Conservation (phyloP, 2,797 vertebrate species). For the Epinephelus coioides region DNA sequence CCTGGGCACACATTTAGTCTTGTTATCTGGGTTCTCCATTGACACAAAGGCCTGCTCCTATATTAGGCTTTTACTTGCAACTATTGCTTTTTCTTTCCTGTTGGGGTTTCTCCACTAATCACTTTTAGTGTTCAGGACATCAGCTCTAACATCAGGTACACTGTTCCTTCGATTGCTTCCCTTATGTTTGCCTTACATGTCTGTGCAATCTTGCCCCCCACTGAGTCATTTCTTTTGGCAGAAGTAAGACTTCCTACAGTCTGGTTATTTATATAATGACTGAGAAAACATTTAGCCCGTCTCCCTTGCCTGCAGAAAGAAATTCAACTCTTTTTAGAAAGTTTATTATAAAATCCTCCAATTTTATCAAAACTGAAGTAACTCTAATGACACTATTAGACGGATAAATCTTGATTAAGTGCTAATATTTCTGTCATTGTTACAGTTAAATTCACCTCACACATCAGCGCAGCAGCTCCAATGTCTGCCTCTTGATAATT, state of each 20-base stretch:
- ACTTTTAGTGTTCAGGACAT: conserved; percentile 51
- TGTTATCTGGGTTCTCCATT: conserved; percentile 65
- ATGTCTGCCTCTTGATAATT: conserved; percentile 12
- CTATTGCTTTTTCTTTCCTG: conserved; percentile 43
- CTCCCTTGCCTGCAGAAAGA: conserved; percentile 33
- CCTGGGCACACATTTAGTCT: conserved; percentile 67
- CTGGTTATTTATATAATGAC: conserved; percentile 72
- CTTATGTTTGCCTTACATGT: conserved; percentile 65
- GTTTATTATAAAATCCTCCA: conserved; percentile 37
- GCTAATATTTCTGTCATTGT: conserved; percentile 5
- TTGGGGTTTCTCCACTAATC: conserved; percentile 53
- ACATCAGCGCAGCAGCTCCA: background rate
- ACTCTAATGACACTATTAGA: conserved; percentile 2
- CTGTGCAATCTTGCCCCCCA: conserved; percentile 62
- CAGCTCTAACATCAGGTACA: conserved; percentile 54
- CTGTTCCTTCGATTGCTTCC: conserved; percentile 46
- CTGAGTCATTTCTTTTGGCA: conserved; percentile 75
- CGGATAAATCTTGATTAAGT: conserved; percentile 15
- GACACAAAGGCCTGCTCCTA: conserved; percentile 56
- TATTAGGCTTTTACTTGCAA: conserved; percentile 43
- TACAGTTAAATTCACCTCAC: conserved; percentile 1
- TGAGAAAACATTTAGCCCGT: conserved; percentile 56
- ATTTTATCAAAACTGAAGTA: conserved; percentile 16
- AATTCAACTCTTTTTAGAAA: conserved; percentile 40
- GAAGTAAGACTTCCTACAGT: conserved; percentile 63